These are phyloP conservation scores for Xestia c-nigrum DNA, from an alignment of 2,888 invertebrate genomes.

Conservation along the genomic window DNA sequence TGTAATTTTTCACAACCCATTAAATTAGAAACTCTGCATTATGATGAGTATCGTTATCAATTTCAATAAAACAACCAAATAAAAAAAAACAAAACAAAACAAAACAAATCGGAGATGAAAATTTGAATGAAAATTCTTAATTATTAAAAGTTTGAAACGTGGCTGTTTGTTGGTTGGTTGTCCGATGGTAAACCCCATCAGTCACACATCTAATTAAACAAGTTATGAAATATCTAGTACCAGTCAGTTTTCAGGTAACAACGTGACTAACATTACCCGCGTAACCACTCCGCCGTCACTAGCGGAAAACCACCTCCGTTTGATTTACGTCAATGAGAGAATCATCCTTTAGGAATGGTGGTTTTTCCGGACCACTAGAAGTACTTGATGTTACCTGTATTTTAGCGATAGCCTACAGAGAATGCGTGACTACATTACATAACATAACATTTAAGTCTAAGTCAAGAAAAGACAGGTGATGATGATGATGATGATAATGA, in stretches of 20 bases:
- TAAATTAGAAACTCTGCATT: too few relatives aligned
- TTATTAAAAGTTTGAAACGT: not conserved
- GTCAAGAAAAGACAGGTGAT: too few relatives aligned
- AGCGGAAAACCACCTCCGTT: slow-evolving; percentile 33
- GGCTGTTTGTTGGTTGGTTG: not conserved
- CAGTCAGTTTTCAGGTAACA: slow-evolving; percentile 15
- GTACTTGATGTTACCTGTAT: slow-evolving; percentile 5
- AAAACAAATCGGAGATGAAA: not conserved
- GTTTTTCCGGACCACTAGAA: slow-evolving; percentile 24
- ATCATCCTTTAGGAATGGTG: slow-evolving; percentile 30
- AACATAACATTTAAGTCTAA: too few relatives aligned
- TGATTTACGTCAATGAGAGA: slow-evolving; percentile 41
- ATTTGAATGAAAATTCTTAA: not conserved
- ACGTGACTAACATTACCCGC: slow-evolving; percentile 19
- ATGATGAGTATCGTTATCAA: too few relatives aligned
- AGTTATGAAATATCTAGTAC: not conserved
- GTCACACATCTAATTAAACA: not conserved
- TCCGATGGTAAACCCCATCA: not conserved
- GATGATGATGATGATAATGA: too few relatives aligned
- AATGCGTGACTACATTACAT: not conserved
- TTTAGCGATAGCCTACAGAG: not conserved
- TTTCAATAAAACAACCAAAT: too few relatives aligned
- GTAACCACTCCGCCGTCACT: not conserved
- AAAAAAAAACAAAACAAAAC: too few relatives aligned
- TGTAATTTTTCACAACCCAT: too few relatives aligned